Percentiles rank a stretch among this genome's conserved stretches.
phyloP scores from a whole-genome alignment of 2,797 vertebrate genomes.

The Alcedo atthis region DNA sequence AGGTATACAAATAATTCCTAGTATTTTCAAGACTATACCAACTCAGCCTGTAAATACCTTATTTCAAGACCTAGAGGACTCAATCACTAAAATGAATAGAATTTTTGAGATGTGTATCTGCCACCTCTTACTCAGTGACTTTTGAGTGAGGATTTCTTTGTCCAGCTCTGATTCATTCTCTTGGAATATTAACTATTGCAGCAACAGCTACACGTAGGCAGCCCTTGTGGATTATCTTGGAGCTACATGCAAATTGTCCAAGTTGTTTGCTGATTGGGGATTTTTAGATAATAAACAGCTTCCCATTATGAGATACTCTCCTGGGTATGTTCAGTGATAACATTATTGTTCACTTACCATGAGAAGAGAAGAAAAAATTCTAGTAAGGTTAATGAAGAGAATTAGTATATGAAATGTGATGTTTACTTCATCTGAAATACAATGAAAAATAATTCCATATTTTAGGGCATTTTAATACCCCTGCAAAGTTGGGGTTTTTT shows the following conservation, averaged over 20 bases:
- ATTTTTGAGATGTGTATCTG: not conserved
- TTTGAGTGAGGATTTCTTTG: not conserved
- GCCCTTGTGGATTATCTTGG: not conserved
- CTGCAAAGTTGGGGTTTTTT: not conserved
- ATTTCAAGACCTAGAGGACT: not conserved
- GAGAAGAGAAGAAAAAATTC: not conserved
- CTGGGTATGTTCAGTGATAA: not conserved
- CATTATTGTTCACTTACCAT: not conserved
- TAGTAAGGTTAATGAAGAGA: not conserved
- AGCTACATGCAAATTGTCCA: not conserved
- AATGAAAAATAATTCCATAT: not conserved
- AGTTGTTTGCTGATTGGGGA: not conserved
- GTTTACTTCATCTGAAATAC: not conserved
- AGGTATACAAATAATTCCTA: not conserved
- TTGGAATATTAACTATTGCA: not conserved
- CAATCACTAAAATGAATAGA: not conserved
- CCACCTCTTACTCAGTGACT: not conserved
- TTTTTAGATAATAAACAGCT: not conserved
- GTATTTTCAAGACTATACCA: not conserved
- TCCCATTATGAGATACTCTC: not conserved
- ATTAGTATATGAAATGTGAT: not conserved
- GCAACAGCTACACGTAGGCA: not conserved
- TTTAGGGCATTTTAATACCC: not conserved
- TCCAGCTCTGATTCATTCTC: not conserved
- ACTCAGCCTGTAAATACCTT: conserved; percentile 15